Base-by-base conservation (phyloP, 2,113 vertebrate genomes). In the Ranitomeya imitator region DNA sequence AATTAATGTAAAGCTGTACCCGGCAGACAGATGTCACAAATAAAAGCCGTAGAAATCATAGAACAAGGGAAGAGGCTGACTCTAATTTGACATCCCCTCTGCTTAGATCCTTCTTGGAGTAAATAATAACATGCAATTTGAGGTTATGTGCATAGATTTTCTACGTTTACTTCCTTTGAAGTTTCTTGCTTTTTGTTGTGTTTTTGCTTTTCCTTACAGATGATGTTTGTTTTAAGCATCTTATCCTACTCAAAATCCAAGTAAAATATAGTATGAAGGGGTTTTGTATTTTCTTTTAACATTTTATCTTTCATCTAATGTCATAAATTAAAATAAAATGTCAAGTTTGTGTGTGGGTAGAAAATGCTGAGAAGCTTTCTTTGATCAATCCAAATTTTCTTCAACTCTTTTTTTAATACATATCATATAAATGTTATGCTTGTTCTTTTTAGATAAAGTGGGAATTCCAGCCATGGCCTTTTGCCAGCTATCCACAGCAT, bases 291-390 rank as follows among this genome's bases (percentile, higher is more conserved):
- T 84, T 84, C 82, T 84, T 71, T 84, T 71, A 83, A 55, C 63
- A 71, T 84, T 69, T 84, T 52, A 84, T 84, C 82, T 84, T 84
- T 84, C 63, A 84, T 84, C 82, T 84, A 55, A 84, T 71, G 63
- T 69, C 81, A 69, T 69, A 37, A 83, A 69, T 69, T 69, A 54
- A 69, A 67, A n/a, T 67, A 52, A 83, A 69, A 69, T 80, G 55
- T 81, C 21, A 84, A 52, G 52, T 65, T 55, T 84, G 73, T 23
- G 61, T 67, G 61, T 63, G 14, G 82, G 82, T 84, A 84, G 51
- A 71, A 52, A 23, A 26, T 69, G 26, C 21, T 71, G 26, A 69
- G 18, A 67, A 54, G 23, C 21, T 83, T 67, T 67, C 18, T 26
- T 61, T 81, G 23, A 81, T 37, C 3, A 81, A 81, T 16, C 55